Base-by-base conservation (phyloP, 2,113 vertebrate genomes). In the Melanotaenia duboulayi region DNA sequence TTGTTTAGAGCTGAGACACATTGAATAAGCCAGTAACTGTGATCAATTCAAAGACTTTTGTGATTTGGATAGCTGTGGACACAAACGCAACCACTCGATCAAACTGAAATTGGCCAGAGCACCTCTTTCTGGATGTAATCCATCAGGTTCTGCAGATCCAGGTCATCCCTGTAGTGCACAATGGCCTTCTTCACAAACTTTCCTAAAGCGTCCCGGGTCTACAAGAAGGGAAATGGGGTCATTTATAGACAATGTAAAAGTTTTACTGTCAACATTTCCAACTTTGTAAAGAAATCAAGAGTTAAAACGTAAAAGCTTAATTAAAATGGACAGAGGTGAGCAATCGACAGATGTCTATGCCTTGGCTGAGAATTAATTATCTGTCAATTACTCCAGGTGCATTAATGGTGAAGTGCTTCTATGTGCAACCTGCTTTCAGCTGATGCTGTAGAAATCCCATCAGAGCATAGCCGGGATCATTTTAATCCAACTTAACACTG, bases 51-150 rank as follows among this genome's bases (percentile, higher is more conserved):
- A 9, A 70, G 64, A 20, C 16, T 4, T n/a, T 7, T 55, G 67
- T 48, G 25, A 54, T 57, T 49, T 14, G 49, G 22, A 44, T 25
- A 28, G 37, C 16, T 68, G 1, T 2, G 58, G 23, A 65, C 51
- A 65, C 20, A 72, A 52, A 2, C 16, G 9, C 23, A 51, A 42
- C 7, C 25, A 25, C 65, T 65, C 11, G 2, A 35, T 52, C 32
- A 40, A 19, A 62, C 56, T 52, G 63, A 39, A 75, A 50, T 2
- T 58, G 44, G 64, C 40, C 71, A 24, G 11, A 94, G 23, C 57
- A 94, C 94, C 93, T 95, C 92, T 89, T 93, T 92, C 78, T 95
- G 94, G 62, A 93, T 94, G 85, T 93, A 92, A 77, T 95, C 94
- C 91, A 95, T 93, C 82, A 94, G 86, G 86, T 94, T 94, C 80